Percentiles rank a stretch among this genome's conserved stretches.
phyloP scores from a whole-genome alignment of 2,113 vertebrate genomes.

The Lepidothrix coronata region DNA sequence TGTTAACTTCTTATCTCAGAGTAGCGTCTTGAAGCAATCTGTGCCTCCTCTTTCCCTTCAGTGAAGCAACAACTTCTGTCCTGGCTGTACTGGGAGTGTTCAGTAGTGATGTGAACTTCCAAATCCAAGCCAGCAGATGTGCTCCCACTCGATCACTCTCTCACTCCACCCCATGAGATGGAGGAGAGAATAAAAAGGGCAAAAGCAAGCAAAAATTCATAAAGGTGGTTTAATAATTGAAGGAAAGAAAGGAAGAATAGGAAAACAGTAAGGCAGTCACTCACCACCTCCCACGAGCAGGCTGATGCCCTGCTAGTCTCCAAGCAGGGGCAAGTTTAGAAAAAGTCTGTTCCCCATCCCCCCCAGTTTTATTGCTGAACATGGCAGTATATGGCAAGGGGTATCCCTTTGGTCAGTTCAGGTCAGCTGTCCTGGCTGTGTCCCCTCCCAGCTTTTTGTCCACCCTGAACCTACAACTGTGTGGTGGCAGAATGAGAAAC shows the following conservation, averaged over 20 bases:
- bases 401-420: background rate
- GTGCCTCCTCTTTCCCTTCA: background rate
- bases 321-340: background rate
- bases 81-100: background rate
- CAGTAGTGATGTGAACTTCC: background rate
- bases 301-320: background rate
- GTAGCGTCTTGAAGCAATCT: background rate
- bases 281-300: background rate
- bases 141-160: background rate
- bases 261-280: background rate
- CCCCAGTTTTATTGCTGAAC: background rate
- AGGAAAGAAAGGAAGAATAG: background rate
- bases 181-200: background rate
- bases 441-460: background rate
- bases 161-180: background rate
- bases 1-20: background rate
- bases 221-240: background rate
- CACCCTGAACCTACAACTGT: accelerated
- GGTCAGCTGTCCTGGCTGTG: background rate
- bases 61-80: background rate
- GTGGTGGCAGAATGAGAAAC: background rate
- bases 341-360: background rate
- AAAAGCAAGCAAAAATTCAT: background rate
- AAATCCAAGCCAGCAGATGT: background rate
- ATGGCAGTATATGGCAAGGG: accelerated